These are phyloP conservation scores for Dendrocincla tyrannina DNA, from an alignment of 2,797 vertebrate genomes.

Conservation along the genomic window DNA sequence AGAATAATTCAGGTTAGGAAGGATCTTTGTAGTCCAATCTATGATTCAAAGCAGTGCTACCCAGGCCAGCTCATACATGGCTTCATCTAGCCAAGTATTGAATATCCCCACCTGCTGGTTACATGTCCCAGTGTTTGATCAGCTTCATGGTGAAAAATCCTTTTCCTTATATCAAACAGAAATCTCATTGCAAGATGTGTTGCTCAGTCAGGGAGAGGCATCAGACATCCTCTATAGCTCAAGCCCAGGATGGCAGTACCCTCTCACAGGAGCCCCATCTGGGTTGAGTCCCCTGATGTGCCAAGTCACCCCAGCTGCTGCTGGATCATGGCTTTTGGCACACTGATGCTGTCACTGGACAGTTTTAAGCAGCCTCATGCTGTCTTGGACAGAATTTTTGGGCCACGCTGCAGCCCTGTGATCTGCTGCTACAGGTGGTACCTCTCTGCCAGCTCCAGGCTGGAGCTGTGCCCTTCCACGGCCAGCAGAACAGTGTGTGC, in stretches of 20 bases:
- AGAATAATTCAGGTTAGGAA: background rate
- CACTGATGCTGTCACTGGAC: background rate
- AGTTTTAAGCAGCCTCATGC: background rate
- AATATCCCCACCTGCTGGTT: background rate
- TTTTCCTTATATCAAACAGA: background rate
- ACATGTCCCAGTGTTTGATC: background rate
- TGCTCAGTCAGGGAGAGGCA: background rate
- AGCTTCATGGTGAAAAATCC: background rate
- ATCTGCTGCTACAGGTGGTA: background rate
- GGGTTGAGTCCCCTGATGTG: background rate
- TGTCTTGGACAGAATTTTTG: background rate
- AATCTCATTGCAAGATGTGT: background rate
- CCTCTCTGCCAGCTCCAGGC: background rate
- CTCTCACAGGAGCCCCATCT: background rate
- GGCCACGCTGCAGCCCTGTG: background rate
- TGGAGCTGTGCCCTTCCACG: background rate
- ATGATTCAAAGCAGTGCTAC: background rate
- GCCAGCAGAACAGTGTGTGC: background rate
- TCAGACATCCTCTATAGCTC: background rate
- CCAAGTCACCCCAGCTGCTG: background rate
- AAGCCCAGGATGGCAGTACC: background rate
- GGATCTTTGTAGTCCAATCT: background rate
- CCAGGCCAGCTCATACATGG: background rate
- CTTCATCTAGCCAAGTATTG: background rate
- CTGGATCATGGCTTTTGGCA: background rate